Base-by-base conservation (phyloP, 2,797 vertebrate species). In the Liasis olivaceus region DNA sequence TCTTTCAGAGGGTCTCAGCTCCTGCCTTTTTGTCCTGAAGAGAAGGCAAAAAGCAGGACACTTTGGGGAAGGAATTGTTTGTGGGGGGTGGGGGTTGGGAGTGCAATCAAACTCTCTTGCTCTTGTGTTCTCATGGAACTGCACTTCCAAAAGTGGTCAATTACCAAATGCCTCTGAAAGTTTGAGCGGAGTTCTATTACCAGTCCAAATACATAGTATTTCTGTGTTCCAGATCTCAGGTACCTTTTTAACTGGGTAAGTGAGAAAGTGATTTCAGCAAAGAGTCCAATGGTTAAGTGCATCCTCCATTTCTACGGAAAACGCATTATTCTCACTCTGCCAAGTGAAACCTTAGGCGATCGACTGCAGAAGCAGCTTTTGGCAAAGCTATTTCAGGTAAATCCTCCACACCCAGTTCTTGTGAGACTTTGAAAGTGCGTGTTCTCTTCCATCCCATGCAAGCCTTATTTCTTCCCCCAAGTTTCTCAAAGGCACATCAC, bases 351-450 rank as follows among this genome's bases (percentile, higher is more conserved):
- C 91, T 89, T 0, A 36, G 95, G 93, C 88, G 95, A 95, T 97
- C 92, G 0, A 92, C 95, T 92, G 94, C 0, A 58, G 94, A 89
- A 92, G 94, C 89, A 96, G 94, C 92, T n/a, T 94, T 93, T 94
- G 91, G 92, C 85, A 56, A 92, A 94, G 93, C 94, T 92, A 95
- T 96, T 95, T 56, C 94, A 93, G 94, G 96, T 96, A 95, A 94
- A 94, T 93, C 91, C 93, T 88, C 95, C 96, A 96, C 96, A 1
- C 96, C 97, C 95, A 95, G 94, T 94, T 96, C 94, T 95, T 96
- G 93, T 93, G 95, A 95, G 95, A 92, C 92, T 95, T 95, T 95
- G 93, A 93, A 60, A 93, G 77, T 95, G 95, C 96, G 96, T 95
- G 93, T 96, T 95, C 94, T 94, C 96, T 96, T 96, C 95, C 93